A percentile compares a stretch with the other conserved stretches of the same genome.
Conservation (phyloP, 2,797 vertebrate species). For the Miichthys miiuy region DNA sequence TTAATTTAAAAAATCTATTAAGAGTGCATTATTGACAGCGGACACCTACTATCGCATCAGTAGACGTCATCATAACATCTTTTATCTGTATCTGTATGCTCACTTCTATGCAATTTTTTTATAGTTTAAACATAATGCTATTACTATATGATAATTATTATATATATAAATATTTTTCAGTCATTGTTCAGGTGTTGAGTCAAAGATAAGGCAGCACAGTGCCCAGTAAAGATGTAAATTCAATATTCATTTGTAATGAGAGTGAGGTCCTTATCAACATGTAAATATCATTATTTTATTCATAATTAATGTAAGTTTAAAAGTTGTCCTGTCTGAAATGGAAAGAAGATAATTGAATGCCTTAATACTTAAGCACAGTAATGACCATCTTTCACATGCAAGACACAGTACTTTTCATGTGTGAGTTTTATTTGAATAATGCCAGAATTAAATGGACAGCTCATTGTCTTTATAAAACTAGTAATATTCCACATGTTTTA, state of each 20-base stretch:
- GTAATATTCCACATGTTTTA: not conserved
- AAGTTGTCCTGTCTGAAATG: not conserved
- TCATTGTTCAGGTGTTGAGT: not conserved
- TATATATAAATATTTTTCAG: not conserved
- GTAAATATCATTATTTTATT: not conserved
- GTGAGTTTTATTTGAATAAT: conserved; percentile 40
- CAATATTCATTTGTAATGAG: not conserved
- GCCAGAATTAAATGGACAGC: not conserved
- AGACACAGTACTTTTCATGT: not conserved
- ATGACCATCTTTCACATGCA: not conserved
- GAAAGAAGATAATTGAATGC: not conserved
- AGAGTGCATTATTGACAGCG: not conserved
- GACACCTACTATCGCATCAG: too few relatives aligned
- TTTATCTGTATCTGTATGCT: not conserved
- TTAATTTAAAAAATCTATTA: not conserved
- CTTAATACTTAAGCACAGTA: not conserved
- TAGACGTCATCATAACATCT: not conserved
- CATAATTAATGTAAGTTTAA: not conserved
- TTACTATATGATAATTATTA: too few relatives aligned
- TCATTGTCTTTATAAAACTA: conserved; percentile 30
- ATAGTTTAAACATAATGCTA: not conserved
- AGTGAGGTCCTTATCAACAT: not conserved
- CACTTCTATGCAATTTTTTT: not conserved
- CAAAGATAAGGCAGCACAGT: not conserved
- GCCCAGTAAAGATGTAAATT: not conserved